Evolutionary conservation across 2,888 invertebrate genomes (phyloP).

Genomic region (Drosophila bunnanda): DNA sequence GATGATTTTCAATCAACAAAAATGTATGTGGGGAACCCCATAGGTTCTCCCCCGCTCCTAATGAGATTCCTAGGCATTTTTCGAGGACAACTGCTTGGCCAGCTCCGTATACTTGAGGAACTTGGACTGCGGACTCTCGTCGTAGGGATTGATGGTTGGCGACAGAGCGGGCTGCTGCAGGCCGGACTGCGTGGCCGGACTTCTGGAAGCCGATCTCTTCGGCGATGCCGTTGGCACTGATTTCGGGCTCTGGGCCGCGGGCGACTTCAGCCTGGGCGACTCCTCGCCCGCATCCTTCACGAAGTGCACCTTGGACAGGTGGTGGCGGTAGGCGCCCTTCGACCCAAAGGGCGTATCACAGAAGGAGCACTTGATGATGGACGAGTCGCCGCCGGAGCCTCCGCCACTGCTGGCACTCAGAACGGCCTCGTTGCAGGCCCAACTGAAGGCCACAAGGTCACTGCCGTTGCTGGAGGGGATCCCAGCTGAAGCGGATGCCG

Average conservation of each 20-base stretch:
- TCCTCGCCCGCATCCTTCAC: conserved; percentile 92
- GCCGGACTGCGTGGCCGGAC: conserved; percentile 62
- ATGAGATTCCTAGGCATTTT: conserved; percentile 90
- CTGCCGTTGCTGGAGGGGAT: conserved; percentile 59
- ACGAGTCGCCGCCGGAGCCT: conserved; percentile 86
- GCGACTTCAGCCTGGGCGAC: conserved; percentile 85
- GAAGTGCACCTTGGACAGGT: conserved; percentile 97
- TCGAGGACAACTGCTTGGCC: conserved; percentile 98
- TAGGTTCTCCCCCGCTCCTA: background rate
- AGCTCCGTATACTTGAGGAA: conserved; percentile 99
- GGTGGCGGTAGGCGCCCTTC: conserved; percentile 98
- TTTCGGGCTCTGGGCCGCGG: conserved; percentile 71
- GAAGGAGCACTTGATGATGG: conserved; percentile 96
- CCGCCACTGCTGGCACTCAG: conserved; percentile 87
- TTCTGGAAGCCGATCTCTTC: conserved; percentile 71
- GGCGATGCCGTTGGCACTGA: conserved; percentile 72
- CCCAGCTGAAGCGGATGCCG: conserved; percentile 11
- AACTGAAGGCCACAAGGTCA: conserved; percentile 93
- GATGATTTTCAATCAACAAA: background rate
- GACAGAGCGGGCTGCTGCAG: conserved; percentile 63
- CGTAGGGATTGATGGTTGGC: conserved; percentile 87
- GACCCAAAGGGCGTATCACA: conserved; percentile 98
- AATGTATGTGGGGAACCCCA: background rate
- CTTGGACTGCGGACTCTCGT: conserved; percentile 98
- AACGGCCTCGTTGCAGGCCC: conserved; percentile 97